Evolutionary conservation across 2,888 invertebrate species (phyloP), one percentile per base, ranked within the genome.

Genomic region (Furcula furcula): DNA sequence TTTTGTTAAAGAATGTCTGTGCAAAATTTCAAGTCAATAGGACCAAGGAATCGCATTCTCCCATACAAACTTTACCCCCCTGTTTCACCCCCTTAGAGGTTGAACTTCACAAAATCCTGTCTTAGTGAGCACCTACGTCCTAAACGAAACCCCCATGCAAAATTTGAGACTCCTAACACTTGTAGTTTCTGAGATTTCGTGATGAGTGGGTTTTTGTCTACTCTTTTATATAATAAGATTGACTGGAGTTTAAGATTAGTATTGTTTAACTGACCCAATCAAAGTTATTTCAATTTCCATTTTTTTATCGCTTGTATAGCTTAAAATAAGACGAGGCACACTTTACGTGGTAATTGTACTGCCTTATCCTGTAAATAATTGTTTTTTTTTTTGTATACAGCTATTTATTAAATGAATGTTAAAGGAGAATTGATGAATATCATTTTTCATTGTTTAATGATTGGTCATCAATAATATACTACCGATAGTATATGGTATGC

Each of bases 351-450:
- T 88, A 81, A 81, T 76, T 76, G 66, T 85, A 85, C 82, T 87
- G 87, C 87, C 87, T 87, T 87, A 86, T 72, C 74, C 78, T 89
- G 89, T 89, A 89, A 89, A 89, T 89, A 89, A 88, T 88, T 88
- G 89, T 89, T 89, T 77, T 58, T 46, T 58, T 46, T 71, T 82
- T 89, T 89, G 86, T 89, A 89, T 88, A 89, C 89, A 88, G 88
- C 89, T 89, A 89, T 89, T 89, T 89, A 89, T 89, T 89, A 85
- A 88, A 86, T 77, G 70, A 82, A 86, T 82, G 84, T 86, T 85
- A 82, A 84, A 81, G 72, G 76, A 77, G 73, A 79, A 80, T 82
- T 86, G 85, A 86, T 85, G 84, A 74, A 79, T 81, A 70, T 84
- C 80, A 84, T 84, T 76, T 72, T 85, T 82, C 84, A 83, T 83